Base-by-base conservation (phyloP, 30 jellyfish, hydroid and myxozoan species). In the Nemopilema nomurai region DNA sequence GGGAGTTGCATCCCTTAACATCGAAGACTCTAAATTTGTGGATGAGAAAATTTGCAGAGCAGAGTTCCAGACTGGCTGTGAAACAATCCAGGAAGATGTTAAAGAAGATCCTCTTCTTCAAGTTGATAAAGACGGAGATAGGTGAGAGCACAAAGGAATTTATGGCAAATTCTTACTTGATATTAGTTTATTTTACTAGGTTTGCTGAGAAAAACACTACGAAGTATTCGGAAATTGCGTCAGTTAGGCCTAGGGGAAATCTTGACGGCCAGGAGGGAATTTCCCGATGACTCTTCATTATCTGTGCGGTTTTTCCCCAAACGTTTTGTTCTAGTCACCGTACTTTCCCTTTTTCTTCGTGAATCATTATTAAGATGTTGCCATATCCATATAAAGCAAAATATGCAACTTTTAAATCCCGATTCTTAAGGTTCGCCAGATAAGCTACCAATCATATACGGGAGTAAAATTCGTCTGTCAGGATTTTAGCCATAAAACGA, bases 121-220 rank as follows among this genome's bases (percentile, higher is more conserved):
- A 26, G 64, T n/a, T 19, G 88, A 79, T 63, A 23, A 79, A 17
- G 88, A 79, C 16, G 88, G 88, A 3, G 88, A 79, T 79, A 79
- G 79, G 88, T 79, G 67, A 57, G 88, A 8, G n/a, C 68, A 16
- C 0, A 1, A 22, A n/a, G 28, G 29, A 17, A 13, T 66, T 22
- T 17, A 66, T 17, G 18, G 4, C 28, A 26, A 66, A 66, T 66
- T 66, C 32, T 66, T 66, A 25, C 4, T 20, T 66, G 28, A 0
- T 66, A 16, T 22, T 18, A 21, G 28, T 3, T 22, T 0, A 1
- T 26, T 29, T 0, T 22, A 66, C 29, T 17, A 16, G 16, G 21
- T 18, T 1, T 18, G 18, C 21, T 21, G 3, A 66, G 28, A 1
- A 18, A 66, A 66, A 21, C 3, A 17, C 49, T 0, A 28, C 76